phyloP scores from a whole-genome alignment of 1,140 invertebrate species.

The Habropoda laboriosa region DNA sequence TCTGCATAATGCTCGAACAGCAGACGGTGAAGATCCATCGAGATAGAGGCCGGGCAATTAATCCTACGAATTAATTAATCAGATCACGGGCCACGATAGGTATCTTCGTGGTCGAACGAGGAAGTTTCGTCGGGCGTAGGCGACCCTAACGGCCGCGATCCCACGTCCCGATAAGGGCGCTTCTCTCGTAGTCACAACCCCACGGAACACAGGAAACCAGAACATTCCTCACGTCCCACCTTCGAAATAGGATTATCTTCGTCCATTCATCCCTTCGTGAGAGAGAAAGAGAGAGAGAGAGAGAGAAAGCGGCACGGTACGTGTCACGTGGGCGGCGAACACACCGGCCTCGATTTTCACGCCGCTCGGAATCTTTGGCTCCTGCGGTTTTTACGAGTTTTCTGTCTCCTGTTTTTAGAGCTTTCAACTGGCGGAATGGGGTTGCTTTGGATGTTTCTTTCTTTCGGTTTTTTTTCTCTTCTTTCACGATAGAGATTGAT shows the following conservation, averaged over 20 bases:
- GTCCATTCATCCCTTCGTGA: constrained; percentile 58
- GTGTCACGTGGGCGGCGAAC: constrained; percentile 43
- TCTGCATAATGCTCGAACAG: constrained; percentile 36
- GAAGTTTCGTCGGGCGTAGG: constrained; percentile 60
- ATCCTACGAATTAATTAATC: constrained; percentile 71
- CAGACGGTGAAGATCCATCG: constrained; percentile 56
- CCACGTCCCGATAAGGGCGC: constrained; percentile 57
- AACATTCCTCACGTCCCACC: constrained; percentile 60
- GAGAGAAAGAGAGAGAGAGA: not conserved
- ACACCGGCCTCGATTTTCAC: constrained; percentile 33
- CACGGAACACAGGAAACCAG: constrained; percentile 53
- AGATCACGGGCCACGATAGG: constrained; percentile 51
- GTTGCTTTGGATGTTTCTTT: not conserved
- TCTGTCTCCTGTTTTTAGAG: not conserved
- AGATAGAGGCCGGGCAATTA: constrained; percentile 66
- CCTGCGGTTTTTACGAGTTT: not conserved
- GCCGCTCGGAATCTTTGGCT: not conserved
- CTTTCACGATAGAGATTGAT: too few species aligned
- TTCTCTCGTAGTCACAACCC: constrained; percentile 41
- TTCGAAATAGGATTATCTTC: constrained; percentile 63
- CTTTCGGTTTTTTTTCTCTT: too few species aligned
- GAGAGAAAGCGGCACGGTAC: constrained; percentile 4
- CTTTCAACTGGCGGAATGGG: not conserved
- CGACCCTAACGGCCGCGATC: constrained; percentile 61
- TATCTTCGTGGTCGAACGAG: constrained; percentile 42